Percentiles rank a stretch among this genome's conserved stretches.
Evolutionary conservation across 2,113 vertebrate species (phyloP).

Genomic region (Leptobrachium ailaonicum): DNA sequence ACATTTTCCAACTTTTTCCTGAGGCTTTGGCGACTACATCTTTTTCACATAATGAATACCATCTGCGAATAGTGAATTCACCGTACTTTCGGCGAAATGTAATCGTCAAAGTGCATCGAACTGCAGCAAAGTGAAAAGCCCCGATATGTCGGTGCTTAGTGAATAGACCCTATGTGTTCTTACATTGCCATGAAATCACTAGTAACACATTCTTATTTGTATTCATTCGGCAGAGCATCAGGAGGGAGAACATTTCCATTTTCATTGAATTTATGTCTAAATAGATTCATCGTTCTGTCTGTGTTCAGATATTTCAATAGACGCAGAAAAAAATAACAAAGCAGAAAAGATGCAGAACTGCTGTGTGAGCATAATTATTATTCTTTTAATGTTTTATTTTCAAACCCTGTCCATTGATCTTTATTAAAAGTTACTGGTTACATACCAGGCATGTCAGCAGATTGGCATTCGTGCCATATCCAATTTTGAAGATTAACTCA

Average conservation of each 20-base stretch:
- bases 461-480: neutral
- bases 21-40: no score
- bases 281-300: slow-evolving; percentile 44
- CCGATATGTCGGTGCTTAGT: no score
- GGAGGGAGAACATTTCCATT: slow-evolving; percentile 46
- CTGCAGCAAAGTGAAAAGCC: no score
- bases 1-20: no score
- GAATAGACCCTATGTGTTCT: slow-evolving; percentile 16
- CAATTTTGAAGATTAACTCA: neutral
- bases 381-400: neutral
- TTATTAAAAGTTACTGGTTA: neutral
- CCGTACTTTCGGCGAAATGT: no score
- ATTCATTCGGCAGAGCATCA: slow-evolving; percentile 38
- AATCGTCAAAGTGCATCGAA: no score
- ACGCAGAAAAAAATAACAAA: neutral
- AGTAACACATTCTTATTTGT: slow-evolving; percentile 45
- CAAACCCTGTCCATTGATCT: neutral
- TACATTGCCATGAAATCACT: slow-evolving; percentile 38
- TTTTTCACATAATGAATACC: no score
- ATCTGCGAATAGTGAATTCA: no score
- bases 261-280: slow-evolving; percentile 51
- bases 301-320: slow-evolving; percentile 30
- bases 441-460: neutral
- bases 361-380: neutral
- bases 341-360: slow-evolving; percentile 1